Conservation (phyloP, 1,140 invertebrate genomes). For the Orchesella cincta region DNA sequence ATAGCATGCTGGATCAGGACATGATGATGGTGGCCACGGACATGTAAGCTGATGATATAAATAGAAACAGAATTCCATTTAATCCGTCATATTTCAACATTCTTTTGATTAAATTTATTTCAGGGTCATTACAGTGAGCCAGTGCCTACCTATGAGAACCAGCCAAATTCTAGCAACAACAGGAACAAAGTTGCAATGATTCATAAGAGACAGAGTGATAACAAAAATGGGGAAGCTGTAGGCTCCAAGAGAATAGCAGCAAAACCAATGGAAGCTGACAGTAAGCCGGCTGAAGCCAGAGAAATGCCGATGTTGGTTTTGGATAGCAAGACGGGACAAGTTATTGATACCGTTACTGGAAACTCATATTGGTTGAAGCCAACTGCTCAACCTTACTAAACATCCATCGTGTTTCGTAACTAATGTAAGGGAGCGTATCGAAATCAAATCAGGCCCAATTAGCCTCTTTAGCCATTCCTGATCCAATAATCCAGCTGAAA, state of each 20-base stretch:
- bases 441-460: no score
- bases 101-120: neutral
- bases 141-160: conserved; percentile 50
- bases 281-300: neutral
- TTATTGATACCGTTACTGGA: conserved; percentile 50
- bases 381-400: no score
- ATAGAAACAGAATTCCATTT: no score
- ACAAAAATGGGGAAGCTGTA: neutral
- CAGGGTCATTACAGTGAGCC: conserved; percentile 53
- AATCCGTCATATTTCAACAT: conserved; percentile 17
- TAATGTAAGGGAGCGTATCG: no score
- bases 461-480: no score
- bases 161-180: conserved; percentile 31
- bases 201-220: conserved; percentile 43
- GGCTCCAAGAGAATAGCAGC: conserved; percentile 5
- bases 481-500: no score
- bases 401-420: no score
- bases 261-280: neutral
- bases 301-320: conserved; percentile 35
- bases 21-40: conserved; percentile 36
- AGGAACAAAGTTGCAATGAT: conserved; percentile 19
- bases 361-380: conserved; percentile 50
- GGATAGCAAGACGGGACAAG: conserved; percentile 48
- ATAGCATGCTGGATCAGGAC: conserved; percentile 34
- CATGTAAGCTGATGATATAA: neutral